Evolutionary conservation across 1,140 invertebrate genomes (phyloP), one percentile per base, ranked within the genome.

Genomic region (Heliconius nattereri): DNA sequence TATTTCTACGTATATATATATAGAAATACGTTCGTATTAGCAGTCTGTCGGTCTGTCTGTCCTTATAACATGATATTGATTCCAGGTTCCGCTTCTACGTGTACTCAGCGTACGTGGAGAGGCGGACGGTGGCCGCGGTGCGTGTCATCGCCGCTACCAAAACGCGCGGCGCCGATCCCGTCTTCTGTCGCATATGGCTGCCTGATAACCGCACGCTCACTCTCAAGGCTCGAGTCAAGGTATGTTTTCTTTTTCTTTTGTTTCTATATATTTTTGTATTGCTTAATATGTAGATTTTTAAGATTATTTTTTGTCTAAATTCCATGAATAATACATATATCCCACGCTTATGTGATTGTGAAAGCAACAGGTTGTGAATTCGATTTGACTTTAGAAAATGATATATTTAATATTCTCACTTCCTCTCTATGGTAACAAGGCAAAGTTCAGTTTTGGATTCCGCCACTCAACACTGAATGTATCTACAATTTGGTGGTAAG

Each of bases 181-280:
- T 98, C 3, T 97, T 97, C 95, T 98, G 98, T 86, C 95, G 97
- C n/a, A 95, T 98, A 71, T 98, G 97, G 97, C 97, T 98, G 90
- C 90, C 92, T 52, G 85, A 95, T 88, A 92, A 95, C 84, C 91
- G 95, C 20, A 97, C 97, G 7, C 93, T 96, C 77, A 97, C 96
- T 3, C 96, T 97, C 20, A 95, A 96, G 81, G 97, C 97, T 26
- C 96, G 96, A 94, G 96, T 97, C 71, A 97, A 97, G 96, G 97
- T 97, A 78, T 26, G 11, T 23, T 40, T 73, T 26, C 11, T 73
- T 45, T 8, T n/a, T 45, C 13, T 40, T n/a, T 40, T 11, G 1
- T 73, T 8, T 57, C 26, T n/a, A 23, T n/a, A 23, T 60, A 60
- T 8, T 26, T 60, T n/a, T 60, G 54, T 0, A 60, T 23, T 73